Evolutionary conservation across 1,140 invertebrate species (phyloP), one percentile per base, ranked within the genome.

Genomic region (Anoplophora glabripennis): DNA sequence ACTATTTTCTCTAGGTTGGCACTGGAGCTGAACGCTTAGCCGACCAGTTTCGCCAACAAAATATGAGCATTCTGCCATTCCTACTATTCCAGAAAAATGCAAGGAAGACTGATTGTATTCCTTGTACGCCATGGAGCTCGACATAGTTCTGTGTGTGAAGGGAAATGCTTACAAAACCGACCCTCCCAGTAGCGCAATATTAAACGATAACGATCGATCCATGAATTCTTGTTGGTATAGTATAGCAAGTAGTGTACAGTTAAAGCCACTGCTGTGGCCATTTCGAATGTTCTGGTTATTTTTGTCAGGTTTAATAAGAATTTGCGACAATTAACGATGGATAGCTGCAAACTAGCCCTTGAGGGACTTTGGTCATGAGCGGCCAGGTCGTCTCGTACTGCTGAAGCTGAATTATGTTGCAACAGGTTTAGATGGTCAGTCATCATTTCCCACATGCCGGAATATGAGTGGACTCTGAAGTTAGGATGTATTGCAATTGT

Each of bases 1-100:
- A 28, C 21, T 28, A 55, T 60, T 60, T 61, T 49, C 53, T 52
- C 17, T 56, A 61, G 59, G 59, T 55, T 56, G 59, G 59, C 59
- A 61, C 48, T 56, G 53, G 41, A 51, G 59, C 59, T 61, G 17
- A 15, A 10, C 33, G 52, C 18, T 18, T 55, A 48, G 21, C 56
- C 48, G 36, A 34, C 53, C 21, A 56, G 48, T 44, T 35, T 55
- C 56, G 59, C 59, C 53, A 56, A 61, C 53, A 55, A 17, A 37
- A 33, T 28, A 28, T 3, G 21, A 28, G 21, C 21, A 8, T 38
- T 40, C 8, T 53, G 7, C 38, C 21, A 28, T 7, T 53, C 49
- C n/a, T n/a, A n/a, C n/a, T 36, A 51, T 51, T 12, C 38, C 10
- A 51, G 34, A 51, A 53, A 40, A 53, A 42, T 28, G 45, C 21